phyloP scores from a whole-genome alignment of 2,888 invertebrate species.

The Periphyllus acericola region DNA sequence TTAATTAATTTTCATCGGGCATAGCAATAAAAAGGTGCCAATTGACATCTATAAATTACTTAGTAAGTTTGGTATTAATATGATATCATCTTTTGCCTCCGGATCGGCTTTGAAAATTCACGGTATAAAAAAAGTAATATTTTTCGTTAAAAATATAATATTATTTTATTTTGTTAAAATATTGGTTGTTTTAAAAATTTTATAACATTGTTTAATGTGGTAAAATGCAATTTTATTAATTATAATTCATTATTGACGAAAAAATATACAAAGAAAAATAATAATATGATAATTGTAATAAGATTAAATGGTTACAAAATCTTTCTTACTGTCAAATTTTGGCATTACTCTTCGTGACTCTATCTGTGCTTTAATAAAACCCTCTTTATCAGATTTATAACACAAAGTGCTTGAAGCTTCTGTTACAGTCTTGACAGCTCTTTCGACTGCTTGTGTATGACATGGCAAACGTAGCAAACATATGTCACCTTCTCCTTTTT shows the following conservation, averaged over 20 bases:
- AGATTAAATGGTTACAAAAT: too few species aligned
- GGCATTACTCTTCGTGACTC: too few species aligned
- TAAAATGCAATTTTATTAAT: background rate
- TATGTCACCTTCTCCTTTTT: conserved; percentile 6
- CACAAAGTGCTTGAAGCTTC: too few species aligned
- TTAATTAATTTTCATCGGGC: background rate
- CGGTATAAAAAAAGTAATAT: background rate
- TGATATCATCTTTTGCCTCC: conserved; percentile 17
- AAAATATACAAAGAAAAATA: background rate
- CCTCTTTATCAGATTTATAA: too few species aligned
- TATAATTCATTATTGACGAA: background rate
- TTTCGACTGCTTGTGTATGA: too few species aligned
- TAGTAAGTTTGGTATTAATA: conserved; percentile 8
- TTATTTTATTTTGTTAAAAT: too few species aligned
- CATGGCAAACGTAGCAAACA: too few species aligned
- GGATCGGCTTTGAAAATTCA: background rate
- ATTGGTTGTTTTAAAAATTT: background rate
- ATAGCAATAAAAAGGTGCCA: conserved; percentile 11
- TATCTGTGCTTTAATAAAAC: too few species aligned
- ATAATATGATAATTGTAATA: background rate
- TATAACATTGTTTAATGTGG: background rate
- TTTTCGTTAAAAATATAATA: background rate
- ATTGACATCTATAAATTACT: background rate
- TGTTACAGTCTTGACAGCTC: too few species aligned
- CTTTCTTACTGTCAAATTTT: too few species aligned